Evolutionary conservation across 2,888 invertebrate genomes (phyloP).

Genomic region (Cecidostiba fungosa): DNA sequence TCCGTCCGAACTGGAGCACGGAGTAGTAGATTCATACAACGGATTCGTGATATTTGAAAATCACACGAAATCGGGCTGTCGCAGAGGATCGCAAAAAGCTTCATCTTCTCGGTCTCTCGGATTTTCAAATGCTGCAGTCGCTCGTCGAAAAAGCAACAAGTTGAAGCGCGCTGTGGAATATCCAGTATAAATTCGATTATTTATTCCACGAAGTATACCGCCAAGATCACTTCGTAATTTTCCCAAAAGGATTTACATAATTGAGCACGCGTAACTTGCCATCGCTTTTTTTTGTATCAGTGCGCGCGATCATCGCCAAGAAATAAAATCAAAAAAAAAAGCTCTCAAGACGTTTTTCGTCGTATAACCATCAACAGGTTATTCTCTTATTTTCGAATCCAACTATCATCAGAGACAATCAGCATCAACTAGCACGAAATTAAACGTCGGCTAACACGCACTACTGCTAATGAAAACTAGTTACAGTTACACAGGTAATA

Average conservation of each 20-base stretch:
- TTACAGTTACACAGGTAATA: neutral
- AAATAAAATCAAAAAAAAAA: neutral
- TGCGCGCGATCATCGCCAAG: neutral
- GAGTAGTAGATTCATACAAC: too few relatives aligned
- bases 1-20: neutral
- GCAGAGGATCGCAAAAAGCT: neutral
- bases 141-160: neutral
- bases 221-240: neutral
- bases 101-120: neutral
- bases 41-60: constrained; percentile 9
- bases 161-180: neutral
- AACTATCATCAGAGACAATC: constrained; percentile 32
- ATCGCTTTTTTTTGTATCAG: neutral
- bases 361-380: neutral
- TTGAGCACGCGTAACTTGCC: neutral
- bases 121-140: neutral
- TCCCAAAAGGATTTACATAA: neutral
- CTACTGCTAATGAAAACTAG: constrained; percentile 2
- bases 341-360: neutral
- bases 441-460: constrained; percentile 27
- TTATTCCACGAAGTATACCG: neutral
- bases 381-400: neutral
- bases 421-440: constrained; percentile 15
- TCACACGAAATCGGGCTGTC: neutral
- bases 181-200: neutral